Percentiles rank a stretch among this genome's conserved stretches.
These are phyloP conservation scores for Globodera ellingtonae DNA, from an alignment of 1,140 invertebrate species.

Conservation along the genomic window DNA sequence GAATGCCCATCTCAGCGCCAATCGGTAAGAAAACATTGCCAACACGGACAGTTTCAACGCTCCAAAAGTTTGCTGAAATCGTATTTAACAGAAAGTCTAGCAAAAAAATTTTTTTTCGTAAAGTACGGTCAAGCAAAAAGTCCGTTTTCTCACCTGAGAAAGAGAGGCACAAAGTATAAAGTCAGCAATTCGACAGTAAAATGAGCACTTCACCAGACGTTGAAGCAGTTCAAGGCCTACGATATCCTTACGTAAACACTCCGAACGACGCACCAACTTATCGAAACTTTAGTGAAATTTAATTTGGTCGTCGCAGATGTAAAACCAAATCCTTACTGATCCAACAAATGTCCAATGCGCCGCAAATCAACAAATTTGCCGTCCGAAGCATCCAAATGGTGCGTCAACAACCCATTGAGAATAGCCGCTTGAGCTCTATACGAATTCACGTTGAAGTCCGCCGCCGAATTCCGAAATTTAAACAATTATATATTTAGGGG, in stretches of 20 bases:
- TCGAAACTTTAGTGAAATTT: background rate
- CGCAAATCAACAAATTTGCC: slow-evolving; percentile 6
- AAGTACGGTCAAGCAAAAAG: background rate
- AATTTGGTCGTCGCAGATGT: background rate
- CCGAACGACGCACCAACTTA: background rate
- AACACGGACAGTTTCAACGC: background rate
- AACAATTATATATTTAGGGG: background rate
- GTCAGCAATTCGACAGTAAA: background rate
- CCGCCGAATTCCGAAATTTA: slow-evolving; percentile 2
- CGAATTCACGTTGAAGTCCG: background rate
- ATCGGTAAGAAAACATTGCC: background rate
- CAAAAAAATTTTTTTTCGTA: too few species aligned
- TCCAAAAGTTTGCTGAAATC: background rate
- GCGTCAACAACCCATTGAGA: slow-evolving; percentile 16
- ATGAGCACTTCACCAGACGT: background rate
- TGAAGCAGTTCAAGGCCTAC: background rate
- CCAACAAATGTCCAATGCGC: background rate
- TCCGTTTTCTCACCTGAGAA: background rate
- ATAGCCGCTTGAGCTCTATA: slow-evolving; percentile 14
- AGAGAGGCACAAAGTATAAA: background rate
- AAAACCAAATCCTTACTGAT: background rate
- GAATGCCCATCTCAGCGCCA: background rate
- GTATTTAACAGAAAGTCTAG: background rate
- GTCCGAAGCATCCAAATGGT: slow-evolving; percentile 18
- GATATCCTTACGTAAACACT: background rate